Evolutionary conservation across 2,888 invertebrate genomes (phyloP).

Genomic region (Tiphia femorata): DNA sequence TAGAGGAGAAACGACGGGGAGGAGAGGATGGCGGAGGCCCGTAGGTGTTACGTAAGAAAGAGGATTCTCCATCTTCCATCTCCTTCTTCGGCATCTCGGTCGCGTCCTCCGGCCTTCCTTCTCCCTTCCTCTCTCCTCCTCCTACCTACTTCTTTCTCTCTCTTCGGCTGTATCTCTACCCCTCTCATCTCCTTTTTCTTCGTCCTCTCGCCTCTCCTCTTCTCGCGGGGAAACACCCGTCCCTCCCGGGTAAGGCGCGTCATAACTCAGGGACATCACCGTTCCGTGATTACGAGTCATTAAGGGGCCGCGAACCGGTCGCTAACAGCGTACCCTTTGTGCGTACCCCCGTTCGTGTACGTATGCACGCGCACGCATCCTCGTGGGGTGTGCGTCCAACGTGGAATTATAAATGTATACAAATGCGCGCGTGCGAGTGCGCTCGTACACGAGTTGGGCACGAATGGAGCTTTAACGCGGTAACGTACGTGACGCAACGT

Average conservation of each 20-base stretch:
- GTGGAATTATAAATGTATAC: too few relatives aligned
- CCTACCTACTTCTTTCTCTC: too few relatives aligned
- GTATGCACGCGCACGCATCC: conserved; percentile 16
- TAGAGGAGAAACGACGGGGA: conserved; percentile 22
- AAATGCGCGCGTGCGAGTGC: conserved; percentile 7
- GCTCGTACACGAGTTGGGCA: background rate
- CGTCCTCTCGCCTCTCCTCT: too few relatives aligned
- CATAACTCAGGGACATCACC: conserved; percentile 57
- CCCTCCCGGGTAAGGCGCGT: conserved; percentile 38
- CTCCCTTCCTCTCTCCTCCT: conserved; percentile 1
- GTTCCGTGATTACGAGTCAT: conserved; percentile 61
- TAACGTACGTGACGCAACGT: conserved; percentile 22
- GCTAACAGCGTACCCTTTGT: conserved; percentile 49
- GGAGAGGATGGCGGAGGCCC: conserved; percentile 27
- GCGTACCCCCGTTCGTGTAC: conserved; percentile 21
- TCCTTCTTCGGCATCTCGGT: conserved; percentile 8
- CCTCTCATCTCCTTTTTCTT: background rate
- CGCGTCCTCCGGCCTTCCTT: background rate
- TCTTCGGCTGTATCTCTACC: background rate
- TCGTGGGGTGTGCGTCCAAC: too few relatives aligned
- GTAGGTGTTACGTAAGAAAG: conserved; percentile 39
- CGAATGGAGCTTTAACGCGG: conserved; percentile 20
- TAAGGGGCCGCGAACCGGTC: conserved; percentile 59
- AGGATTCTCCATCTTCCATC: conserved; percentile 22
- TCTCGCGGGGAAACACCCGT: conserved; percentile 7